phyloP scores from a whole-genome alignment of 2,888 invertebrate genomes.

The Cataglyphis rosenhaueri region DNA sequence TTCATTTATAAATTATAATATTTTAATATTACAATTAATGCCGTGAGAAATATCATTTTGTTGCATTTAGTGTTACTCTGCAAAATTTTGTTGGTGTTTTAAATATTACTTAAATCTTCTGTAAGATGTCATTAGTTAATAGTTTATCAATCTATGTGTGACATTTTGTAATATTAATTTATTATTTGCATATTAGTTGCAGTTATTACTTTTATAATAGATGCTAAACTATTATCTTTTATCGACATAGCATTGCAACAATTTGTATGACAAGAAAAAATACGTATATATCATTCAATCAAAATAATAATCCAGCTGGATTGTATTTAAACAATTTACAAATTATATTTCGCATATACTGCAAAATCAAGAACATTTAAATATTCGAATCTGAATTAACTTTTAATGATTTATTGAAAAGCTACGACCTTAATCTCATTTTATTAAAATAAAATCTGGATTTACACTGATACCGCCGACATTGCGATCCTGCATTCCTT shows the following conservation, averaged over 20 bases:
- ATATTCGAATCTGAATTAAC: not conserved
- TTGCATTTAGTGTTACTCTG: not conserved
- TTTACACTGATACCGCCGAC: not conserved
- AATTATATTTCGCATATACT: not conserved
- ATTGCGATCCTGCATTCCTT: not conserved
- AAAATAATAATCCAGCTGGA: not conserved
- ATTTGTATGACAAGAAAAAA: not conserved
- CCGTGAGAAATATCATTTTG: not conserved
- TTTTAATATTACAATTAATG: not conserved
- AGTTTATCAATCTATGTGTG: not conserved
- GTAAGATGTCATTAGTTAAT: not conserved
- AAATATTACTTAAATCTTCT: not conserved
- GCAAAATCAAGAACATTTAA: not conserved
- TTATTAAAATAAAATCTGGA: not conserved
- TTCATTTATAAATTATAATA: not conserved
- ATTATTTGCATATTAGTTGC: not conserved
- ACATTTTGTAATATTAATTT: not conserved
- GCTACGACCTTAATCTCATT: not conserved
- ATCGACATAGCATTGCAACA: not conserved
- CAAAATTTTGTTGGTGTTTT: not conserved
- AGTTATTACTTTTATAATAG: not conserved
- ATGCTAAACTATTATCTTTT: not conserved
- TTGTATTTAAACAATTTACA: not conserved
- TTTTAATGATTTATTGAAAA: not conserved
- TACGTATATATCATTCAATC: not conserved